A percentile compares a stretch with the other conserved stretches of the same genome.
Evolutionary conservation across 2,113 vertebrate genomes (phyloP).

Genomic region (Melanocharis versteri): DNA sequence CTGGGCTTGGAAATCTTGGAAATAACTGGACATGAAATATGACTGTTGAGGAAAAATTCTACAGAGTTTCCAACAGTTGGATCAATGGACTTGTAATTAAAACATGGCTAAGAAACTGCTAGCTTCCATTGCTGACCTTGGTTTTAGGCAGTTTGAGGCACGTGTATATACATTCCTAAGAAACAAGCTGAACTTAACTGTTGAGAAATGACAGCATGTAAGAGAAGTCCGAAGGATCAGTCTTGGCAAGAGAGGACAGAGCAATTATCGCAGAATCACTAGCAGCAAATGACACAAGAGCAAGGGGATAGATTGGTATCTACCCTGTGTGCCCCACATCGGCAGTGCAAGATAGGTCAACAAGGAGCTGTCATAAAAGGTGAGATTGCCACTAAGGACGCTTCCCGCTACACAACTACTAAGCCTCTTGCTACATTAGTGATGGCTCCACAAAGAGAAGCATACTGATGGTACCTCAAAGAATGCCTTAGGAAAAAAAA

Average conservation of each 20-base stretch:
- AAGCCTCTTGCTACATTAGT: not conserved
- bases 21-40: not conserved
- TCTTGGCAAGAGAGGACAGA: not conserved
- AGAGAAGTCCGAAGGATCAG: not conserved
- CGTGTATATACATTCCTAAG: not conserved
- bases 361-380: not conserved
- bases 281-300: not conserved
- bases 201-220: not conserved
- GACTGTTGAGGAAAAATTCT: not conserved
- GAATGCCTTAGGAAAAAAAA: not conserved
- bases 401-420: not conserved
- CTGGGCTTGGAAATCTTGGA: not conserved
- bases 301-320: not conserved
- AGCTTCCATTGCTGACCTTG: not conserved
- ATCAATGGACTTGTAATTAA: not conserved
- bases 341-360: not conserved
- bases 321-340: not conserved
- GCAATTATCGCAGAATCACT: not conserved
- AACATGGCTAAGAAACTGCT: not conserved
- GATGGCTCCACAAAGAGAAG: not conserved
- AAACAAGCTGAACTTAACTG: not conserved
- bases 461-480: not conserved
- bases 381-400: accelerated
- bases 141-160: not conserved
- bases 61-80: not conserved